Evolutionary conservation across 1,140 invertebrate genomes (phyloP).

Genomic region (Lepidurus packardi): DNA sequence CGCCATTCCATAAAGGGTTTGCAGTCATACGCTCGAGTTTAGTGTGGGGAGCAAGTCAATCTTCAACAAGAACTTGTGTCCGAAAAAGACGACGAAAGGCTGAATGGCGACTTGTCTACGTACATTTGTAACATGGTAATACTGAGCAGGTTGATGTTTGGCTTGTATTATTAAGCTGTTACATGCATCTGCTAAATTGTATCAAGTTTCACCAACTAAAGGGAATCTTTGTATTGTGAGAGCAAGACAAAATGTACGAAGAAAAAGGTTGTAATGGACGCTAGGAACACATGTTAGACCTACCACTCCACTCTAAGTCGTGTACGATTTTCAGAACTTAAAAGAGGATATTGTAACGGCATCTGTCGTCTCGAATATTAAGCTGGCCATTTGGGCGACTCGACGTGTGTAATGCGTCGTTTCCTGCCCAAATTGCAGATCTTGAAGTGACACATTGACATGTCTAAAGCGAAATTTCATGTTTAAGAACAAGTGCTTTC

Average conservation of each 20-base stretch:
- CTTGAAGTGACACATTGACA: conserved; percentile 57
- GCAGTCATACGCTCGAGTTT: too few relatives aligned
- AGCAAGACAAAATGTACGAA: background rate
- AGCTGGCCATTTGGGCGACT: conserved; percentile 1
- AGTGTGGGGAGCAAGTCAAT: too few relatives aligned
- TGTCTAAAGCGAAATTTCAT: conserved; percentile 48
- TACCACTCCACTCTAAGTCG: too few relatives aligned
- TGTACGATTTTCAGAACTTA: too few relatives aligned
- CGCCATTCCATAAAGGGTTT: too few relatives aligned
- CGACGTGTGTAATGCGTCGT: conserved; percentile 38
- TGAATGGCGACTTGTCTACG: too few relatives aligned
- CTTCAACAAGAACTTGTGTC: too few relatives aligned
- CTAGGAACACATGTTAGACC: too few relatives aligned
- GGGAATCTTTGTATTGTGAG: background rate
- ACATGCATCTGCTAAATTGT: background rate
- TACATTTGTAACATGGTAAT: background rate
- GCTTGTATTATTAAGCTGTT: background rate
- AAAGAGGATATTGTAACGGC: background rate
- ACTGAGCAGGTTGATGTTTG: background rate
- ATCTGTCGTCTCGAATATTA: background rate
- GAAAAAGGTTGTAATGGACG: background rate
- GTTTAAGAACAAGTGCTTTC: too few relatives aligned
- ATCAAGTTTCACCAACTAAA: background rate
- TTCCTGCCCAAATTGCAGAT: conserved; percentile 59
- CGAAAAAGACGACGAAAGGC: too few relatives aligned